Evolutionary conservation across 53 echinoderm and acorn worm genomes (phyloP).

Genomic region (Antedon mediterranea): DNA sequence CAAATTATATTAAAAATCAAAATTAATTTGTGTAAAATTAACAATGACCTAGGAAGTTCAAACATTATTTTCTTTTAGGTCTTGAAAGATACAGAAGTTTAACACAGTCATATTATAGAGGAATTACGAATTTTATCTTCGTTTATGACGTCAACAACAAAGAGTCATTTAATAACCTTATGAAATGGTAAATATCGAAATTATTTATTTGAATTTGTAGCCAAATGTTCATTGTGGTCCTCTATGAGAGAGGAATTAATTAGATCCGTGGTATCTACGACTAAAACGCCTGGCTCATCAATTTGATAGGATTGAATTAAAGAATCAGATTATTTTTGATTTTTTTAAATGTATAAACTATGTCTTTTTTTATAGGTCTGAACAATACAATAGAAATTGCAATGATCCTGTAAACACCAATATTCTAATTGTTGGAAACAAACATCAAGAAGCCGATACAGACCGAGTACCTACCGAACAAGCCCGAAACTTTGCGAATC

Average conservation of each 20-base stretch:
- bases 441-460: not conserved
- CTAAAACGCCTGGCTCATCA: no score
- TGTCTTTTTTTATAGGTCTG: not conserved
- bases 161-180: slow-evolving; percentile 40
- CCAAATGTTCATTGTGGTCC: no score
- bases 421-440: not conserved
- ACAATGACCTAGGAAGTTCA: no score
- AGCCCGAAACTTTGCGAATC: slow-evolving; percentile 28
- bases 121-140: slow-evolving; percentile 45
- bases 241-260: no score
- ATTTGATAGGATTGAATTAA: no score
- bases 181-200: slow-evolving; percentile 40
- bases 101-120: slow-evolving; percentile 70
- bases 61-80: slow-evolving; percentile 24
- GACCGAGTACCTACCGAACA: not conserved
- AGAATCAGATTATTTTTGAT: no score
- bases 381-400: not conserved
- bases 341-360: not conserved
- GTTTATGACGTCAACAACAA: slow-evolving; percentile 66
- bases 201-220: no score
- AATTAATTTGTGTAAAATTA: no score
- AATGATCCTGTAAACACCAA: not conserved
- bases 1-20: no score
- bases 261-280: no score
- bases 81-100: slow-evolving; percentile 86